Percentiles rank a stretch among this genome's conserved stretches.
Evolutionary conservation across 2,113 vertebrate genomes (phyloP).

Genomic region (Sphyrna mokarran): DNA sequence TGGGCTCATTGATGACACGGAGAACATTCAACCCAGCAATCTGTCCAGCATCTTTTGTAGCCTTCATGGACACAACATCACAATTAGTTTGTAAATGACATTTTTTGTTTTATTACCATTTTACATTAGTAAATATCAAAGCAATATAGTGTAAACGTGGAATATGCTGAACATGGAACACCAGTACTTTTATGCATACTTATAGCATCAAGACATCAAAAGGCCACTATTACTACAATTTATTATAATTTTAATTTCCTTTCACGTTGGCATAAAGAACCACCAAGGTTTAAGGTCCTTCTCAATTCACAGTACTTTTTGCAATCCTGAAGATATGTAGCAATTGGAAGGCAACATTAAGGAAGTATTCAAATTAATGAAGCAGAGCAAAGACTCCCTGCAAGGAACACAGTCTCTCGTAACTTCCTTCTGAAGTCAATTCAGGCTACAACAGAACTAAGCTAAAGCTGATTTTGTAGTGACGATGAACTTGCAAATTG

Average conservation of each 20-base stretch:
- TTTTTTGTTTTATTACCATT: background rate
- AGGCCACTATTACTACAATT: background rate
- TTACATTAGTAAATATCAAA: background rate
- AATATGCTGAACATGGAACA: background rate
- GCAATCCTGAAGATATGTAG: background rate
- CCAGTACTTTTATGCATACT: background rate
- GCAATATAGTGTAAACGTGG: background rate
- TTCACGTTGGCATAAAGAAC: background rate
- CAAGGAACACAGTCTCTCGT: too few species aligned
- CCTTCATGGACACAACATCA: conserved; percentile 53
- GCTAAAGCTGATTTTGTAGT: background rate
- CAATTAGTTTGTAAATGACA: background rate
- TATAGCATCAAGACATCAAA: background rate
- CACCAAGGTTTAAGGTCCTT: background rate
- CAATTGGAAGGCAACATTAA: background rate
- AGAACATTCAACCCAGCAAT: conserved; percentile 90
- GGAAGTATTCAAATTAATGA: background rate
- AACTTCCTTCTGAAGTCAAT: background rate
- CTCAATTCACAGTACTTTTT: background rate
- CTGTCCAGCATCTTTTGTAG: conserved; percentile 95
- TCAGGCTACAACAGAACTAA: background rate
- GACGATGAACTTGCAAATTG: background rate
- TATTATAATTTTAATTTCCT: background rate
- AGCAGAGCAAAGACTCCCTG: background rate
- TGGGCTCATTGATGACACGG: conserved; percentile 95